Percentiles rank a stretch among this genome's conserved stretches.
Evolutionary conservation across 2,797 vertebrate genomes (phyloP).

Genomic region (Manis crassicaudata): DNA sequence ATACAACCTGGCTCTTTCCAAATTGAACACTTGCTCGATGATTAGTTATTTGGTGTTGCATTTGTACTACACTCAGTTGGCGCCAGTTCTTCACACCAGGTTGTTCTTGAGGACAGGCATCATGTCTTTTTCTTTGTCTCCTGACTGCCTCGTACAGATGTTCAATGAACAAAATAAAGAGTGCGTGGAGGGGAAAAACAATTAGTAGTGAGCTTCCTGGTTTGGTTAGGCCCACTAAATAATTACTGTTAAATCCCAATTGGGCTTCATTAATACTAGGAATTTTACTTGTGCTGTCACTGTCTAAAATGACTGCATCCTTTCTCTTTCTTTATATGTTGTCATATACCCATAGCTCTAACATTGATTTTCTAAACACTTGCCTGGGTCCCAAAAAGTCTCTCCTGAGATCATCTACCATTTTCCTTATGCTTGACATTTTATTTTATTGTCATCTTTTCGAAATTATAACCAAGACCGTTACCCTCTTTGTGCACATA

Average conservation of each 20-base stretch:
- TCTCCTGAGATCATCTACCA: neutral
- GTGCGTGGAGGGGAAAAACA: neutral
- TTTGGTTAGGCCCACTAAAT: slow-evolving; percentile 17
- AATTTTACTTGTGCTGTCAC: neutral
- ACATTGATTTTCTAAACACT: neutral
- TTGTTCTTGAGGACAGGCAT: neutral
- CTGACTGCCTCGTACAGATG: neutral
- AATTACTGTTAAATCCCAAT: neutral
- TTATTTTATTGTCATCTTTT: slow-evolving; percentile 26
- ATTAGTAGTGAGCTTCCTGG: neutral
- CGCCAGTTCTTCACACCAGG: neutral
- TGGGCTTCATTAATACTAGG: neutral
- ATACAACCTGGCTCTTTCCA: neutral
- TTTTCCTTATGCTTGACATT: slow-evolving; percentile 44
- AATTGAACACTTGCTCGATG: neutral
- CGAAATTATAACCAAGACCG: neutral
- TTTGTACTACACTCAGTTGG: neutral
- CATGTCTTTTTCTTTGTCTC: neutral
- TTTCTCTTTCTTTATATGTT: neutral
- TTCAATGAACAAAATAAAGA: neutral
- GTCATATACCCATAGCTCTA: neutral
- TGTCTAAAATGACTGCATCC: neutral
- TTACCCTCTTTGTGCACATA: slow-evolving; percentile 3
- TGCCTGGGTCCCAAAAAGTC: neutral
- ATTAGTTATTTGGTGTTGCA: neutral